Base-by-base conservation (phyloP, 2,797 vertebrate genomes). In the Lepilemur septentrionalis region DNA sequence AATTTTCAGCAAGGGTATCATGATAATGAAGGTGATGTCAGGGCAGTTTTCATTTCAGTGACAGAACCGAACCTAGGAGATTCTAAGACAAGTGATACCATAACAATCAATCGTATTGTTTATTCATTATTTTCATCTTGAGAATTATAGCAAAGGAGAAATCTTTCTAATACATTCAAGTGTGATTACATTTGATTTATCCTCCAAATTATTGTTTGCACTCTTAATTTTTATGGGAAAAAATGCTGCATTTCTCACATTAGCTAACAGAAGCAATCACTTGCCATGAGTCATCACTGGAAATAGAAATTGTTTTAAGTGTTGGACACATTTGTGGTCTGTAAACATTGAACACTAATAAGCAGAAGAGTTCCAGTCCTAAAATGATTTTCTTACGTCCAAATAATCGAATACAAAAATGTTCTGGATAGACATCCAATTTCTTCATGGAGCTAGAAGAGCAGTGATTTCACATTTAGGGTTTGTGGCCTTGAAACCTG, bases 241-340 rank as follows among this genome's bases (percentile, higher is more conserved):
- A 94, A 94, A 88, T 73, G 43, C 57, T 92, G 30, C 20, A 92
- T 90, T 96, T 94, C 57, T 97, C 72, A 88, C 32, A 70, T 92
- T 90, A 95, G 67, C 59, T 84, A 94, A 88, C 23, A 91, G 63
- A 94, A 82, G 59, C 46, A 96, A 95, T 88, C 89, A 70, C 30
- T 96, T 97, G 50, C 69, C 57, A 91, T 93, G 88, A 97, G 95
- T 96, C 87, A 96, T 89, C 32, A 6, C 73, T 97, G 70, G 76
- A 96, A 95, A 95, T 79, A 94, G 61, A 96, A 96, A 92, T 80
- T 90, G 72, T 96, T 96, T 96, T 79, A 95, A 92, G 67, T 28
- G 25, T 63, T 95, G 91, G 57, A 78, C 84, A 93, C 35, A 86
- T 86, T 92, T 93, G 76, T 90, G 72, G 50, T 88, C 84, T 82